phyloP scores from a whole-genome alignment of 2,797 vertebrate species.

The Microtus obscurus region DNA sequence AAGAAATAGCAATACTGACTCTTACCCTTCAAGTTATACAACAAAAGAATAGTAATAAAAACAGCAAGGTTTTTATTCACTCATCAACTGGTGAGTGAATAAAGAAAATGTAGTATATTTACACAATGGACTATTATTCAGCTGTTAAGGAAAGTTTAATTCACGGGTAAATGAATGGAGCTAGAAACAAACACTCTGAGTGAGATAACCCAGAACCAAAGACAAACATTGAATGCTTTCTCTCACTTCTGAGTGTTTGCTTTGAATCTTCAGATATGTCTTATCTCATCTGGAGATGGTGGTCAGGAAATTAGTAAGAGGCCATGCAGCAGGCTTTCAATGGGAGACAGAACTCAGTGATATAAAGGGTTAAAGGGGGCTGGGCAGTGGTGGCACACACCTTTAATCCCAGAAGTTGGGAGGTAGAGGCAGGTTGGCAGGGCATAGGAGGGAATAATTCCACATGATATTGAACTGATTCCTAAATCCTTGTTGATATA shows the following conservation, averaged over 20 bases:
- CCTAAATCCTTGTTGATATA: not conserved
- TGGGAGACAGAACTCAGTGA: not conserved
- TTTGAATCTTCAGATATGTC: not conserved
- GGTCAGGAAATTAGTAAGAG: not conserved
- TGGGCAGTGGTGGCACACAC: too few relatives aligned
- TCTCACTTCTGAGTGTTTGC: not conserved
- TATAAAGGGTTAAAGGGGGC: not conserved
- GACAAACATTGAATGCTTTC: not conserved
- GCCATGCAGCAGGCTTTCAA: not conserved
- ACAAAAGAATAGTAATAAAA: not conserved
- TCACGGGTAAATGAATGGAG: not conserved
- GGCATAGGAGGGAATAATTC: not conserved
- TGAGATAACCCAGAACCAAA: not conserved
- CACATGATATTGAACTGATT: not conserved
- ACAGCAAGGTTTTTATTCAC: too few relatives aligned
- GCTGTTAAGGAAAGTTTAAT: not conserved
- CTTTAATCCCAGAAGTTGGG: too few relatives aligned
- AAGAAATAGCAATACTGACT: slow-evolving; percentile 34
- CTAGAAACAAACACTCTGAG: not conserved
- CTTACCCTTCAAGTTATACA: slow-evolving; percentile 2
- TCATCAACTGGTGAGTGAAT: not conserved
- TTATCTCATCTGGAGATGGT: not conserved
- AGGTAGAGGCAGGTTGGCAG: not conserved
- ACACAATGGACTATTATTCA: not conserved
- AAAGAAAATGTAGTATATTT: not conserved